phyloP scores from a whole-genome alignment of 2,888 invertebrate species.

The Digitonthophagus gazella region DNA sequence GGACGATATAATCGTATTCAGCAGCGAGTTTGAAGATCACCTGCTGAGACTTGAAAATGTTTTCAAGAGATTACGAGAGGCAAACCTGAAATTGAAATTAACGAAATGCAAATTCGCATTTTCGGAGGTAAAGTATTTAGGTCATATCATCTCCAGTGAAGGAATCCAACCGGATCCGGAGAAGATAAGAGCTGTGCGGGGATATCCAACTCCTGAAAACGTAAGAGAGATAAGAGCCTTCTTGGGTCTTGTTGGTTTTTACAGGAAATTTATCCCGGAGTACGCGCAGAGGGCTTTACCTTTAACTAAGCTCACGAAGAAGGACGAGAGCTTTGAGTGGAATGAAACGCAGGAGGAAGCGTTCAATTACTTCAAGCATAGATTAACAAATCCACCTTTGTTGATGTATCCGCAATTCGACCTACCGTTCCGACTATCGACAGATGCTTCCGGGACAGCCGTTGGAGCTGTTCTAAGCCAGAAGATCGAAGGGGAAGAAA shows the following conservation, averaged over 20 bases:
- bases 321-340: no score
- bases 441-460: no score
- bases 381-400: no score
- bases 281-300: no score
- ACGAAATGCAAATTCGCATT: conserved; percentile 37
- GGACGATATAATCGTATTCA: conserved; percentile 37
- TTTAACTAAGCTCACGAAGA: no score
- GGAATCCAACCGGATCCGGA: conserved; percentile 29
- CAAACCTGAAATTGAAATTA: conserved; percentile 32
- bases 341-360: no score
- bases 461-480: no score
- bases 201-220: conserved; percentile 28
- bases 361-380: no score
- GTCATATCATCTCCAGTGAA: conserved; percentile 30
- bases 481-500: no score
- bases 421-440: no score
- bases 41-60: conserved; percentile 37
- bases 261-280: conserved; percentile 37
- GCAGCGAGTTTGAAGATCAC: conserved; percentile 38
- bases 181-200: conserved; percentile 27
- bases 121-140: conserved; percentile 32
- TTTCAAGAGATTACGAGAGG: conserved; percentile 36
- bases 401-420: no score
- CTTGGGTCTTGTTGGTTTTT: no score
- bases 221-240: conserved; percentile 32